Conservation (phyloP, 2,888 invertebrate genomes). For the Cantharis rufa region DNA sequence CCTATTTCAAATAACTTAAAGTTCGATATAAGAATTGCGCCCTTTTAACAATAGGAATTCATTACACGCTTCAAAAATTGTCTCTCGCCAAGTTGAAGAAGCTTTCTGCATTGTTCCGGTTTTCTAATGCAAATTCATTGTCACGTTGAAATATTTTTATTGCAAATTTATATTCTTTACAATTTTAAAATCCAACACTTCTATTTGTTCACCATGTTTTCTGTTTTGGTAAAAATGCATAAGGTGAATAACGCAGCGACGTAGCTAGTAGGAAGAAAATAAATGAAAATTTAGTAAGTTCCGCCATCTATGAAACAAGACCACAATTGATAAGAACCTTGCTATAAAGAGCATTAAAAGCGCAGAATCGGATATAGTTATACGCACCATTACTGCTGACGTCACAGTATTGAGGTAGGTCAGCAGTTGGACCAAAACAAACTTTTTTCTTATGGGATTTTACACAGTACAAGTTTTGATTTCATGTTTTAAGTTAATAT, state of each 20-base stretch:
- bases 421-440: too few relatives aligned
- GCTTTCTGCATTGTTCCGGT: conserved; percentile 19
- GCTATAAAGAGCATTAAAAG: not conserved
- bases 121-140: conserved; percentile 19
- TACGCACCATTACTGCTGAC: too few relatives aligned
- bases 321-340: not conserved
- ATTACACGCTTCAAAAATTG: conserved; percentile 16
- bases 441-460: too few relatives aligned
- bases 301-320: conserved; percentile 5
- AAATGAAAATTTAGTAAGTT: not conserved
- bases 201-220: not conserved
- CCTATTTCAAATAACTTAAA: conserved; percentile 3
- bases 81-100: conserved; percentile 12
- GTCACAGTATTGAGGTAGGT: too few relatives aligned
- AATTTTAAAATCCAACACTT: not conserved
- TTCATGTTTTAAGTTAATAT: too few relatives aligned
- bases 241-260: not conserved
- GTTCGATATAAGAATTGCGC: not conserved
- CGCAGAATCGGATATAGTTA: conserved; percentile 8
- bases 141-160: conserved; percentile 2
- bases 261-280: not conserved
- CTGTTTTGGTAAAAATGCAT: not conserved
- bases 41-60: conserved; percentile 9
- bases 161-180: conserved; percentile 1
- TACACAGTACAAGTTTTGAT: too few relatives aligned